Percentiles rank a stretch among this genome's conserved stretches.
Conservation (phyloP, 2,888 invertebrate species). For the Bellardia pandia region DNA sequence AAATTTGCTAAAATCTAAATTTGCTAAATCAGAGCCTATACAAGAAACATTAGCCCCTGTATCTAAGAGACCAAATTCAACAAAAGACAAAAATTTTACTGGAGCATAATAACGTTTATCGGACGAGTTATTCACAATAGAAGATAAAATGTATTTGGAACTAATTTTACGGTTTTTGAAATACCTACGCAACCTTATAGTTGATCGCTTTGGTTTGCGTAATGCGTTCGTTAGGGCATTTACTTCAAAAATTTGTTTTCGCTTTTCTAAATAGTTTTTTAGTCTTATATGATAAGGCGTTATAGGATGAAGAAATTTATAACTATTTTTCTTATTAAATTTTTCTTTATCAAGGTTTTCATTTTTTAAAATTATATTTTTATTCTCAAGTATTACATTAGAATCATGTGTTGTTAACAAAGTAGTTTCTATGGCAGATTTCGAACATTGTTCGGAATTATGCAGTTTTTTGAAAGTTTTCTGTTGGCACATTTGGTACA, state of each 20-base stretch:
- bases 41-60: conserved; percentile 27
- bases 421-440: neutral
- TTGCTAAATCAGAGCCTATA: conserved; percentile 12
- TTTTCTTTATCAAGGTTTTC: too few relatives aligned
- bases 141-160: neutral
- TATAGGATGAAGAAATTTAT: neutral
- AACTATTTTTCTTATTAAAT: too few relatives aligned
- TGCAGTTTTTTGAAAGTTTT: neutral
- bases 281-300: neutral
- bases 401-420: neutral
- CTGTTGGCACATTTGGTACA: neutral
- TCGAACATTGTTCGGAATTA: neutral
- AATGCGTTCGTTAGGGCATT: neutral
- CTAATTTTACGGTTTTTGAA: neutral
- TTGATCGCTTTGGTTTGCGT: neutral
- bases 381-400: too few relatives aligned
- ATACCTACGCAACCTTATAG: neutral
- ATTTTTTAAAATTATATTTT: too few relatives aligned
- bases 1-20: neutral
- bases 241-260: conserved; percentile 5
- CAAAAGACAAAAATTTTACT: conserved; percentile 23
- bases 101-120: neutral
- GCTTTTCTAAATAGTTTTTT: conserved; percentile 10
- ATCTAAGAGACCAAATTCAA: conserved; percentile 19
- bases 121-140: neutral